Base-by-base conservation (phyloP, 2,113 vertebrate genomes). In the Muntiacus muntjak region DNA sequence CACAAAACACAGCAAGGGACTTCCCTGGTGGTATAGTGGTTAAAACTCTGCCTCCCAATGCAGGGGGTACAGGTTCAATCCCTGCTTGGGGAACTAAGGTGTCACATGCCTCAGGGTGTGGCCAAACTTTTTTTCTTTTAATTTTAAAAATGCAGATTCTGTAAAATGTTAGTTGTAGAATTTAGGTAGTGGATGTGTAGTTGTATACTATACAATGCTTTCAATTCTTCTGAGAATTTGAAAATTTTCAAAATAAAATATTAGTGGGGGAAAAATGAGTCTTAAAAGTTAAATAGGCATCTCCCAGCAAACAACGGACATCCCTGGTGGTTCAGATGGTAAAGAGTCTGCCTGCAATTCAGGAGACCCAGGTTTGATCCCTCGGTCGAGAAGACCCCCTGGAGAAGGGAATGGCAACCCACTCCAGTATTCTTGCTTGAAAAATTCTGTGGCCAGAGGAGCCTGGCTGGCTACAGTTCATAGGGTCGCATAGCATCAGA, bases 241-340 rank as follows among this genome's bases (percentile, higher is more conserved):
- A 50, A 87, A 82, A 6, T 30, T 95, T 95, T 94, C 54, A 62
- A 91, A 94, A 91, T 92, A 43, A 87, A 86, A n/a, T 64, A 28
- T 83, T 40, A 67, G 19, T 3, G 15, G 33, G 10, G 1, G 16
- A 11, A 26, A n/a, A 50, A 67, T 16, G 16, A 86, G 33, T 30
- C 50, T 94, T 78, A 8, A 85, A 87, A 67, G 25, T 95, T 57
- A 78, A 64, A 47, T 87, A 78, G 36, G 8, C 52, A 84, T 36
- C 81, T 16, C 28, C 50, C 33, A 85, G 71, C 36, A 43, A 26
- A 26, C 71, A 43, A 76, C 11, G 6, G 71, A 26, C 71, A 43
- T 76, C 21, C 23, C 12, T 15, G 71, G 25, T 43, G 71, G 40
- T 43, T 43, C 71, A 43, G 40, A 7, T 15, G 40, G 71, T 76